These are phyloP conservation scores for Harpalus rubripes DNA, from an alignment of 2,888 invertebrate genomes.

Conservation along the genomic window DNA sequence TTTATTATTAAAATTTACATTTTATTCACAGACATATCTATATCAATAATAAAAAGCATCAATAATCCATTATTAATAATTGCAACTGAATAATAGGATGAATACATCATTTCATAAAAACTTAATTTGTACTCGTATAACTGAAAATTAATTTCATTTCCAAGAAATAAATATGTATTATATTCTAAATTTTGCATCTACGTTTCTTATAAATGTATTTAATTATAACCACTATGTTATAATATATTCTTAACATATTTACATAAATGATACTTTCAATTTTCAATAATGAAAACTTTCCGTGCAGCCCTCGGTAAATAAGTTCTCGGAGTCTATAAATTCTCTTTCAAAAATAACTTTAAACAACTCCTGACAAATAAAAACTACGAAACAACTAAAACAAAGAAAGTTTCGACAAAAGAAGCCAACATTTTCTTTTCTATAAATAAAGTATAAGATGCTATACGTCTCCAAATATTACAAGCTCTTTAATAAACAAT, in stretches of 20 bases:
- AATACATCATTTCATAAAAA: not conserved
- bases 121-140: not conserved
- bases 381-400: constrained; percentile 33
- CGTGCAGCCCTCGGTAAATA: not conserved
- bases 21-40: too few species aligned
- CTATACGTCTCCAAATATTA: not conserved
- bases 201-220: not conserved
- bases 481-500: constrained; percentile 57
- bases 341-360: constrained; percentile 25
- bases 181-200: not conserved
- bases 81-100: not conserved
- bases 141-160: not conserved
- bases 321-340: constrained; percentile 26
- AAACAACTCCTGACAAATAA: constrained; percentile 21
- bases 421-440: constrained; percentile 5
- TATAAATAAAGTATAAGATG: constrained; percentile 16
- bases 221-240: not conserved
- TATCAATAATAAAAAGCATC: too few species aligned
- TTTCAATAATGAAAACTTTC: constrained; percentile 4
- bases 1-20: too few species aligned
- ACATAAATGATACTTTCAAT: constrained; percentile 7
- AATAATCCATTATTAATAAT: too few species aligned
- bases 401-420: constrained; percentile 29
- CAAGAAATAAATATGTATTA: not conserved
- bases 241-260: not conserved